A percentile compares a stretch with the other conserved stretches of the same genome.
Conservation (phyloP, 2,888 invertebrate species). For the Lithophane ornitopus region DNA sequence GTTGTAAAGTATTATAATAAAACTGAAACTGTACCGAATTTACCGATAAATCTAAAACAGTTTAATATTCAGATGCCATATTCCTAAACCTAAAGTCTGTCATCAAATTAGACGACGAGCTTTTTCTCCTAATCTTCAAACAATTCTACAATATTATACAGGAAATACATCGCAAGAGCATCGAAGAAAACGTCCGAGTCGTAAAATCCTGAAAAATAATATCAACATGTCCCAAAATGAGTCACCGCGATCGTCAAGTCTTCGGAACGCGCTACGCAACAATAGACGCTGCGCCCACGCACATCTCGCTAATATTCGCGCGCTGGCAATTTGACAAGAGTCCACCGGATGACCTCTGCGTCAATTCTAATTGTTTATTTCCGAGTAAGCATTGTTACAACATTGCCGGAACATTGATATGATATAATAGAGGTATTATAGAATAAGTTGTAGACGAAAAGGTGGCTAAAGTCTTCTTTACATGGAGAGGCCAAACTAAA, state of each 20-base stretch:
- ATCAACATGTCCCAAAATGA: slow-evolving; percentile 21
- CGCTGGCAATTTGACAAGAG: slow-evolving; percentile 75
- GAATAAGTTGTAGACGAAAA: background rate
- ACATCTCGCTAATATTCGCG: slow-evolving; percentile 68
- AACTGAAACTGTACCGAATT: background rate
- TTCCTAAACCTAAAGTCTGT: background rate
- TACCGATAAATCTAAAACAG: background rate
- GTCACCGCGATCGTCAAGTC: slow-evolving; percentile 43
- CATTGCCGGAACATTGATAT: slow-evolving; percentile 41
- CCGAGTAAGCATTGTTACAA: slow-evolving; percentile 62
- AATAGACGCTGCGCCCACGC: slow-evolving; percentile 67
- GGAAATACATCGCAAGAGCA: background rate
- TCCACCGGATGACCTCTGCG: slow-evolving; percentile 69
- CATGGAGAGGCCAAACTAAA: background rate
- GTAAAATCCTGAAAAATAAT: slow-evolving; percentile 11
- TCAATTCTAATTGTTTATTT: slow-evolving; percentile 76
- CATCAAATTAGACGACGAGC: background rate
- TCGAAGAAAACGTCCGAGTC: background rate
- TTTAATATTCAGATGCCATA: background rate
- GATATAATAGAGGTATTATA: background rate
- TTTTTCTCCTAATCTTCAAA: background rate
- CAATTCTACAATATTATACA: background rate
- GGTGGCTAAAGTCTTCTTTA: background rate
- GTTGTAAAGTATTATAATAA: background rate
- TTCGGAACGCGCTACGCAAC: slow-evolving; percentile 60